Base-by-base conservation (phyloP, 2,888 invertebrate genomes). In the Sphaerophoria taeniata region DNA sequence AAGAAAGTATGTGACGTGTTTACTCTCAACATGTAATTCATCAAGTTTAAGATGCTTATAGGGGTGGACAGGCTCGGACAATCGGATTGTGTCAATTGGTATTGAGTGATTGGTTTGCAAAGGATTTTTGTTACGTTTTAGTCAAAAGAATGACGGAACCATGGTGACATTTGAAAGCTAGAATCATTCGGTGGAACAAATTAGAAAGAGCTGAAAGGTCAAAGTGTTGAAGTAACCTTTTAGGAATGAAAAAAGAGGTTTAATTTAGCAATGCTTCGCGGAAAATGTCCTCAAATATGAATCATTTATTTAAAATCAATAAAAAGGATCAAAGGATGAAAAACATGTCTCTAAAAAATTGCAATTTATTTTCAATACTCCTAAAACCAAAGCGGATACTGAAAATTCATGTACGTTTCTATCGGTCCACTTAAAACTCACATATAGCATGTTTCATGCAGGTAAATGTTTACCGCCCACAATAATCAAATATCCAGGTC, bases 81-180 rank as follows among this genome's bases (percentile, higher is more conserved):
- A 85, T 77, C 85, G 76, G 85, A 85, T 85, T 85, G 85, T 85
- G 85, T 85, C 85, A 85, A 85, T 85, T 80, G 76, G 77, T 74
- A 77, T 85, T 85, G 85, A 85, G 81, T 85, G 85, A 85, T 85
- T 85, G 73, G 81, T 58, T 69, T 76, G 16, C 6, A 53, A 65
- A 43, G 51, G 9, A 60, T 39, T 67, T 24, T 12, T 53, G 47
- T 67, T 51, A 24, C 24, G 24, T 1, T 24, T 24, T 24, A 24
- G 24, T 24, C 1, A 24, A 24, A 24, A 24, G 24, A 24, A 24
- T 24, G 24, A 24, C 24, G 24, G 24, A 2, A 24, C 1, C 1
- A 24, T 24, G 24, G 24, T 24, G 24, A 24, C 24, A 24, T 2
- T 24, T 24, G 24, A 24, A 24, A 24, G 24, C 24, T 24, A 24